These are phyloP conservation scores for Entomobrya proxima DNA, from an alignment of 2,888 invertebrate genomes.

Conservation along the genomic window DNA sequence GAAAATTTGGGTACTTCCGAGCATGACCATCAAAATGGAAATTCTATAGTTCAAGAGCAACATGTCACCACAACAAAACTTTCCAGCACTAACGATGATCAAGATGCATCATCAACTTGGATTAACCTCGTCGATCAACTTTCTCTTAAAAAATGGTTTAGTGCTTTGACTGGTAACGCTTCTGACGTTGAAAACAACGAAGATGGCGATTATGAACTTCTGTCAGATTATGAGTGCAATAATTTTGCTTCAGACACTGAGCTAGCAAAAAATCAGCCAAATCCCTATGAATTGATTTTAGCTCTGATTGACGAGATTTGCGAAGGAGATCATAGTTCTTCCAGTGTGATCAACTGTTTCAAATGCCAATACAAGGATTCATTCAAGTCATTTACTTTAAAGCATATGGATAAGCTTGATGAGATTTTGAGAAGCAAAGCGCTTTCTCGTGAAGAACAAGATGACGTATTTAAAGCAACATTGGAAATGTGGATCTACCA, in stretches of 20 bases:
- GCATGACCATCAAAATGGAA: background rate
- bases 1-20: background rate
- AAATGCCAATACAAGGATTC: slow-evolving; percentile 32
- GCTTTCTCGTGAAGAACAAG: background rate
- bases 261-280: too few species aligned
- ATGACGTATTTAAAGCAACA: background rate
- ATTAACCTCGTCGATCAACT: background rate
- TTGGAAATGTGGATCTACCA: slow-evolving; percentile 43
- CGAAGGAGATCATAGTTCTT: background rate
- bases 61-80: background rate
- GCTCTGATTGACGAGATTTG: slow-evolving; percentile 7
- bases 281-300: too few species aligned
- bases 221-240: background rate
- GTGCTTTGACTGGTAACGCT: background rate
- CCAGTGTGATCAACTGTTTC: slow-evolving; percentile 13
- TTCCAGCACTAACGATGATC: background rate
- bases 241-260: too few species aligned
- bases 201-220: background rate
- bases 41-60: background rate
- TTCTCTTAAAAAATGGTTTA: background rate
- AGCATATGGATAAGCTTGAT: background rate
- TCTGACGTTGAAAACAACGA: background rate
- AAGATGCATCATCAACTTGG: background rate
- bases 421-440: background rate
- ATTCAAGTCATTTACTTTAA: slow-evolving; percentile 15